Percentiles rank a stretch among this genome's conserved stretches.
phyloP scores from a whole-genome alignment of 2,888 invertebrate genomes.

The Adelphocoris suturalis region DNA sequence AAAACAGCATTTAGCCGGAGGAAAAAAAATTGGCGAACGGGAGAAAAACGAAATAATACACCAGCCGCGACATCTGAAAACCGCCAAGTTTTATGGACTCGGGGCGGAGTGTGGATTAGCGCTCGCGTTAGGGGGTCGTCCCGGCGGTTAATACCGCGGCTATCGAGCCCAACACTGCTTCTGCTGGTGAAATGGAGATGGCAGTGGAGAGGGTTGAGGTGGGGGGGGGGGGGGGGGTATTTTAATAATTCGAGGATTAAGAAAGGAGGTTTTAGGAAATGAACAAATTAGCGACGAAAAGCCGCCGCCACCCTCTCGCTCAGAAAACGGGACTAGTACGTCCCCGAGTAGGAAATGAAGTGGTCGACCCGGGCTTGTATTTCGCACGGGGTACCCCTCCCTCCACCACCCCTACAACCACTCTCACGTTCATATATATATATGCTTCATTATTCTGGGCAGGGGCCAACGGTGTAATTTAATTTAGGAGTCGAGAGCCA shows the following conservation, averaged over 20 bases:
- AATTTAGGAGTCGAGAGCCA: background rate
- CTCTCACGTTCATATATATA: background rate
- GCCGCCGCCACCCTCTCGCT: background rate
- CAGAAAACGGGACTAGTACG: background rate
- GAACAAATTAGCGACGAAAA: conserved; percentile 25
- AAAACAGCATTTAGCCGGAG: background rate
- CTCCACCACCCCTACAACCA: background rate
- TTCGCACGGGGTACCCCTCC: background rate
- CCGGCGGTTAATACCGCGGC: background rate
- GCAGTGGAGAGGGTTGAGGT: too few relatives aligned
- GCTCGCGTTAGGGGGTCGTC: background rate
- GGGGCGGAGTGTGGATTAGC: background rate
- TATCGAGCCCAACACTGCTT: background rate
- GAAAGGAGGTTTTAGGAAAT: conserved; percentile 25
- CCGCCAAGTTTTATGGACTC: conserved; percentile 14
- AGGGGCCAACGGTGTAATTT: background rate
- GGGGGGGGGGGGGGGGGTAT: background rate
- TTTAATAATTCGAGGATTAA: conserved; percentile 25
- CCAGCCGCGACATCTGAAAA: background rate
- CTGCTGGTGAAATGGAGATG: too few relatives aligned
- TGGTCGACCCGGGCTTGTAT: conserved; percentile 2
- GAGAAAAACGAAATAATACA: background rate
- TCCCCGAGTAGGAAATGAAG: background rate
- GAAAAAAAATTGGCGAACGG: background rate
- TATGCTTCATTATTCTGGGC: conserved; percentile 12